Conservation (phyloP, 2,888 invertebrate species). For the Rhyacophila evoluta region DNA sequence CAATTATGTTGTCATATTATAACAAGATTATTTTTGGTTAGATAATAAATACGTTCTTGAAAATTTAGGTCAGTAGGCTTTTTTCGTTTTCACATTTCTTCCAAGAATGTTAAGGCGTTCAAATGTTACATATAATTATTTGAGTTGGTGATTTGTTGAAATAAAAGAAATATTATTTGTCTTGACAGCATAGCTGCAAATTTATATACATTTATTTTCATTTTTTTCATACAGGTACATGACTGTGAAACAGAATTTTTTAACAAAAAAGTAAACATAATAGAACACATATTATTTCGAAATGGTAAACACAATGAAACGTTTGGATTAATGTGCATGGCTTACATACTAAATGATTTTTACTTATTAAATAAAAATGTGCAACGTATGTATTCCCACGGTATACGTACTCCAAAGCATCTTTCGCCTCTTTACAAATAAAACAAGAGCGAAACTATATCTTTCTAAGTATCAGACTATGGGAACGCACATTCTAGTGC, state of each 20-base stretch:
- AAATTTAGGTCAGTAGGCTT: not conserved
- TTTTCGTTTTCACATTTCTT: not conserved
- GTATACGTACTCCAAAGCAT: conserved; percentile 58
- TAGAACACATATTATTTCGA: conserved; percentile 36
- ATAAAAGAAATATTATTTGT: conserved; percentile 15
- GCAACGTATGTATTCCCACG: conserved; percentile 54
- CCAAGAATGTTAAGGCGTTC: not conserved
- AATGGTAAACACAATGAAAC: conserved; percentile 27
- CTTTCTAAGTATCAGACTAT: conserved; percentile 46
- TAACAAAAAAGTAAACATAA: conserved; percentile 41
- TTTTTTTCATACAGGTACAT: conserved; percentile 48
- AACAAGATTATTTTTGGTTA: too few species aligned
- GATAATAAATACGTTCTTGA: not conserved
- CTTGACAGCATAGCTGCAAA: not conserved
- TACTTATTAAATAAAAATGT: conserved; percentile 10
- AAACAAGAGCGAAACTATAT: conserved; percentile 51
- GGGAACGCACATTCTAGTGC: conserved; percentile 29
- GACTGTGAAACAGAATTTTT: conserved; percentile 42
- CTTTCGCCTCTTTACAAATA: conserved; percentile 58
- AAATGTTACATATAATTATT: not conserved
- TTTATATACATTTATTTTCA: conserved; percentile 12
- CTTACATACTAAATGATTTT: conserved; percentile 50
- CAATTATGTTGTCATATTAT: too few species aligned
- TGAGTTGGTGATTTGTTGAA: not conserved
- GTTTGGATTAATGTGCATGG: conserved; percentile 46